Evolutionary conservation across 1,140 invertebrate genomes (phyloP).

Genomic region (Caerostris extrusa): DNA sequence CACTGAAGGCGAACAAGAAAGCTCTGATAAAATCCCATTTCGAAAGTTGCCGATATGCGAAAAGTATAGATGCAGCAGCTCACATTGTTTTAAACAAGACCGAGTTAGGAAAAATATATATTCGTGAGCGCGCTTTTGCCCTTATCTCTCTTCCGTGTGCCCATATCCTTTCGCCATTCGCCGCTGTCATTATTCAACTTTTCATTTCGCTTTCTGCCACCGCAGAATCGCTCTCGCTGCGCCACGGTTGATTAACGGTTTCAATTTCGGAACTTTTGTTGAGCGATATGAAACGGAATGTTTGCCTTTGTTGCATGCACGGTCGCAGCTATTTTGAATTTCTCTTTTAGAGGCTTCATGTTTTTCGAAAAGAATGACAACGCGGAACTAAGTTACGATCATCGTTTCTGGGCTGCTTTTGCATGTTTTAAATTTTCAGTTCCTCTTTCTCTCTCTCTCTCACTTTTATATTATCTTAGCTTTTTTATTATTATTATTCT

Average conservation of each 20-base stretch:
- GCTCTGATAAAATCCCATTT: slow-evolving; percentile 70
- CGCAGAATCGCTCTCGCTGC: slow-evolving; percentile 67
- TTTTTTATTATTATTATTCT: slow-evolving; percentile 3
- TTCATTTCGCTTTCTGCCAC: slow-evolving; percentile 72
- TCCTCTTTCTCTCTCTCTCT: not conserved
- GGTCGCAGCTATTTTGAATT: slow-evolving; percentile 73
- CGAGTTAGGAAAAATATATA: slow-evolving; percentile 67
- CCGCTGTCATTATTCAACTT: slow-evolving; percentile 71
- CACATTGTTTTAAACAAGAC: slow-evolving; percentile 74
- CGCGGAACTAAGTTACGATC: slow-evolving; percentile 70
- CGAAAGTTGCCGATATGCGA: slow-evolving; percentile 52
- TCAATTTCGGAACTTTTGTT: slow-evolving; percentile 76
- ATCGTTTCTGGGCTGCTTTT: not conserved
- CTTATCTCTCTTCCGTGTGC: slow-evolving; percentile 69
- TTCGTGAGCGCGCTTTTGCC: slow-evolving; percentile 55
- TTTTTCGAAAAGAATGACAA: slow-evolving; percentile 71
- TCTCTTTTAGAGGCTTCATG: slow-evolving; percentile 72
- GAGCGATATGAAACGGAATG: slow-evolving; percentile 72
- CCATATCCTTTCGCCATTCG: slow-evolving; percentile 75
- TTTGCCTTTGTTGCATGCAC: slow-evolving; percentile 64
- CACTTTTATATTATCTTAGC: not conserved
- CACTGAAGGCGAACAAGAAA: slow-evolving; percentile 40
- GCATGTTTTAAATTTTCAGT: slow-evolving; percentile 49
- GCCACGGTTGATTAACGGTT: slow-evolving; percentile 71
- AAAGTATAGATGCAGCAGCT: slow-evolving; percentile 31